Percentiles rank a stretch among this genome's conserved stretches.
phyloP scores from a whole-genome alignment of 1,140 invertebrate species.

The Drosophila nannoptera region DNA sequence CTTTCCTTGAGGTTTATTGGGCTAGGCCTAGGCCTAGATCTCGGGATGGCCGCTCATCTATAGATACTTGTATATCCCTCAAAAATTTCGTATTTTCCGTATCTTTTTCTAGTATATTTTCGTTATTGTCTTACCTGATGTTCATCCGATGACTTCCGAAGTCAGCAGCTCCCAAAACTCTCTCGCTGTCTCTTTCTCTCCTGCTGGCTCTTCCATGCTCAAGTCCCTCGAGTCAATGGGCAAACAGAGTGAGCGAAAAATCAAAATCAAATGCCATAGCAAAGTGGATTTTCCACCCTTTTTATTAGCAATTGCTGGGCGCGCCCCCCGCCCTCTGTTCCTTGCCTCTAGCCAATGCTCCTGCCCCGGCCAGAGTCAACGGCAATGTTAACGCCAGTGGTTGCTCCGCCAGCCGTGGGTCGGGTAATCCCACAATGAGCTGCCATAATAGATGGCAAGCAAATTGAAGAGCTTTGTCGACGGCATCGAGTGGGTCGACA shows the following conservation, averaged over 20 bases:
- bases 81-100: not conserved
- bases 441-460: constrained; percentile 78
- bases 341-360: not conserved
- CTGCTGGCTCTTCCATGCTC: not conserved
- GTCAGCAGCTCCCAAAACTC: constrained; percentile 43
- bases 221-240: constrained; percentile 51
- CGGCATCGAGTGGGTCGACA: constrained; percentile 44
- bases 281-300: constrained; percentile 79
- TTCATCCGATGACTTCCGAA: constrained; percentile 64
- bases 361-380: constrained; percentile 3
- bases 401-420: constrained; percentile 31
- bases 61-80: too few relatives aligned
- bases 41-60: not conserved
- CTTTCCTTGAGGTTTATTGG: constrained; percentile 1
- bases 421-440: constrained; percentile 78
- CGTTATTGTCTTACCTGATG: constrained; percentile 8
- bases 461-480: constrained; percentile 78
- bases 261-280: constrained; percentile 79
- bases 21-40: not conserved
- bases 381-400: constrained; percentile 17
- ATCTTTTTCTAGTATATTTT: not conserved
- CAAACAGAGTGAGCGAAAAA: constrained; percentile 54
- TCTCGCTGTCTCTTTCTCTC: constrained; percentile 22
- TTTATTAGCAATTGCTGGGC: constrained; percentile 73
- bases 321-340: constrained; percentile 1